Evolutionary conservation across 2,113 vertebrate species (phyloP).

Genomic region (Noturus placidus): DNA sequence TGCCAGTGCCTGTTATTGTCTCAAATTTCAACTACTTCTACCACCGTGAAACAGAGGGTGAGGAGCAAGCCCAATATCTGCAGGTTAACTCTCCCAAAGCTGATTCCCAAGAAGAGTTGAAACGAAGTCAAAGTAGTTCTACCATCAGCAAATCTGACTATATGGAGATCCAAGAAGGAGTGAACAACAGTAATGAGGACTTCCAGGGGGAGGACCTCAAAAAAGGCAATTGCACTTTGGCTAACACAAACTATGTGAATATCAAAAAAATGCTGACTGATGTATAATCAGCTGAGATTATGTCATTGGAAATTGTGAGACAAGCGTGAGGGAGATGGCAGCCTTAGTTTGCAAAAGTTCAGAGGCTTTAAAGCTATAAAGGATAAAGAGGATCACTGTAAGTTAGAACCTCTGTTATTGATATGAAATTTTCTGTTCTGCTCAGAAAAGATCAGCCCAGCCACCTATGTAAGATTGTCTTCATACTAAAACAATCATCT

Average conservation of each 20-base stretch:
- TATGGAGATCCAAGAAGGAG: slow-evolving; percentile 96
- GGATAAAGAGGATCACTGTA: slow-evolving; percentile 20
- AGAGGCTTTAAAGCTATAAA: slow-evolving; percentile 5
- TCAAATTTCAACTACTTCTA: slow-evolving; percentile 99
- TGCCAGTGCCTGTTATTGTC: slow-evolving; percentile 97
- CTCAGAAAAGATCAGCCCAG: slow-evolving; percentile 34
- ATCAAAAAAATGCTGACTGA: slow-evolving; percentile 99
- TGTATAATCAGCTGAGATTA: slow-evolving; percentile 75
- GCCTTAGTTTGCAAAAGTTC: neutral
- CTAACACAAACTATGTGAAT: slow-evolving; percentile 99
- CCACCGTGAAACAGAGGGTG: slow-evolving; percentile 97
- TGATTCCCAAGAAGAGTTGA: slow-evolving; percentile 92
- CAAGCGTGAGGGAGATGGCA: neutral
- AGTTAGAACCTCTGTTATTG: slow-evolving; percentile 19
- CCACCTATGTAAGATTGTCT: slow-evolving; percentile 54
- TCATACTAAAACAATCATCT: slow-evolving; percentile 53
- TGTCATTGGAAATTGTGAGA: slow-evolving; percentile 30
- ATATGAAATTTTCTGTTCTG: slow-evolving; percentile 36
- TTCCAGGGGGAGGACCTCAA: slow-evolving; percentile 95
- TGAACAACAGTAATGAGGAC: slow-evolving; percentile 95
- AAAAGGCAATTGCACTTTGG: slow-evolving; percentile 96
- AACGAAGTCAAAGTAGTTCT: slow-evolving; percentile 96
- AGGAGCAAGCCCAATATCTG: slow-evolving; percentile 96
- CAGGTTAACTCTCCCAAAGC: slow-evolving; percentile 91
- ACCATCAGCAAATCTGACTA: slow-evolving; percentile 98